A percentile compares a stretch with the other conserved stretches of the same genome.
Conservation (phyloP, 2,797 vertebrate species). For the Xyrichtys novacula region DNA sequence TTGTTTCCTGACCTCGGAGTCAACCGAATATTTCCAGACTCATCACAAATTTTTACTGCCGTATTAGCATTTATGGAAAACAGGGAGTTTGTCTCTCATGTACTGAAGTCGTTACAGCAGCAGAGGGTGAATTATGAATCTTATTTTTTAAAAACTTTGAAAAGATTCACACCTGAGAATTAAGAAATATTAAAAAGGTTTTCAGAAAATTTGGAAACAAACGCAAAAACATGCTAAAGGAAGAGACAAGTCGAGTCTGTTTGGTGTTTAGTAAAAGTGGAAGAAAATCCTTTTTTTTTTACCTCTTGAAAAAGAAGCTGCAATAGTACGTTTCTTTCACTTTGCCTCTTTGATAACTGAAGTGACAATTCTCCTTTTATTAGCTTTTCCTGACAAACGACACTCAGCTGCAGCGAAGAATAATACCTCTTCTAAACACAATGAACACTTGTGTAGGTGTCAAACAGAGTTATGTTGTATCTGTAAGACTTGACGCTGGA, state of each 20-base stretch:
- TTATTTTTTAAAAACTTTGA: slow-evolving; percentile 5
- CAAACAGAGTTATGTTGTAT: background rate
- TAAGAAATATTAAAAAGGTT: background rate
- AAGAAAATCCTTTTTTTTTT: slow-evolving; percentile 2
- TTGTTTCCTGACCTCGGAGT: slow-evolving; percentile 33
- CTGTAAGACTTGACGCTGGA: background rate
- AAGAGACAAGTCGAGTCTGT: background rate
- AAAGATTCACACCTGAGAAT: background rate
- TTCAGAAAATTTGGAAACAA: slow-evolving; percentile 15
- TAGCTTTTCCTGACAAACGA: slow-evolving; percentile 16
- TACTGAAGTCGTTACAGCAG: background rate
- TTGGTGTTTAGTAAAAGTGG: slow-evolving; percentile 2
- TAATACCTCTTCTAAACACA: slow-evolving; percentile 6
- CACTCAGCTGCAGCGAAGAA: slow-evolving; percentile 18
- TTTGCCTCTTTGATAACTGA: slow-evolving; percentile 10
- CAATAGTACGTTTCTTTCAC: slow-evolving; percentile 11
- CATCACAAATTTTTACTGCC: slow-evolving; percentile 10
- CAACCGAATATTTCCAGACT: slow-evolving; percentile 25
- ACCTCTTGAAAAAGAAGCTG: background rate
- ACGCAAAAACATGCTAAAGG: background rate
- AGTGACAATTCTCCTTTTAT: slow-evolving; percentile 25
- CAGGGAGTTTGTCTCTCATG: background rate
- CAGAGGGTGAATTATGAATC: background rate
- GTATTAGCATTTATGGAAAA: slow-evolving; percentile 18
- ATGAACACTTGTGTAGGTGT: background rate